These are phyloP conservation scores for Stomorhina lunata DNA, from an alignment of 2,888 invertebrate species.

Conservation along the genomic window DNA sequence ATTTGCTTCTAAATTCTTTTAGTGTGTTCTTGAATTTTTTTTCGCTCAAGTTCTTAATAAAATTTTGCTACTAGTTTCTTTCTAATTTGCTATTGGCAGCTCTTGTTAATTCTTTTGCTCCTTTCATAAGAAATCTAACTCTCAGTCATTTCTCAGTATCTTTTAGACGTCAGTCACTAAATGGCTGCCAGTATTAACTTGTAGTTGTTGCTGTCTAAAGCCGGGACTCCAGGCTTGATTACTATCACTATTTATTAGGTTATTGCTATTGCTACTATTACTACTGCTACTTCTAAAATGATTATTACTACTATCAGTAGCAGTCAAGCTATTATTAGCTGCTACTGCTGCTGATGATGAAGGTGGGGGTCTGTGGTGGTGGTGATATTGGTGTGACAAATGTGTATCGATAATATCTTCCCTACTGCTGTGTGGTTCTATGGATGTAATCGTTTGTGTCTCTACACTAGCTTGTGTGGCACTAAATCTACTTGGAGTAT, in stretches of 20 bases:
- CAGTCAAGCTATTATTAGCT: conserved; percentile 55
- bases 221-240: conserved; percentile 44
- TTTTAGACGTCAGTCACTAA: conserved; percentile 79
- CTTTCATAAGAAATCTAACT: neutral
- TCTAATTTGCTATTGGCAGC: conserved; percentile 44
- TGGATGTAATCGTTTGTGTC: conserved; percentile 55
- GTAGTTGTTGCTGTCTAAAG: conserved; percentile 58
- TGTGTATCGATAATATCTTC: conserved; percentile 47
- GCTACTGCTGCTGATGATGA: conserved; percentile 40
- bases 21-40: neutral
- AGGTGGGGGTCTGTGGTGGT: conserved; percentile 42
- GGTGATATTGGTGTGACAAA: too few relatives aligned
- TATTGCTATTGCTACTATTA: conserved; percentile 38
- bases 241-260: conserved; percentile 54
- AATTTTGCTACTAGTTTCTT: neutral
- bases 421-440: conserved; percentile 60
- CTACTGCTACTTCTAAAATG: conserved; percentile 66
- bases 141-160: neutral
- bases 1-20: neutral
- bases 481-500: conserved; percentile 53
- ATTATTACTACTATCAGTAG: conserved; percentile 71
- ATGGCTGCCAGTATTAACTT: conserved; percentile 76
- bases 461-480: conserved; percentile 61
- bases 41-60: neutral
- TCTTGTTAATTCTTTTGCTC: neutral